Conservation (phyloP, 2,113 vertebrate genomes). For the Irena cyanogastra region DNA sequence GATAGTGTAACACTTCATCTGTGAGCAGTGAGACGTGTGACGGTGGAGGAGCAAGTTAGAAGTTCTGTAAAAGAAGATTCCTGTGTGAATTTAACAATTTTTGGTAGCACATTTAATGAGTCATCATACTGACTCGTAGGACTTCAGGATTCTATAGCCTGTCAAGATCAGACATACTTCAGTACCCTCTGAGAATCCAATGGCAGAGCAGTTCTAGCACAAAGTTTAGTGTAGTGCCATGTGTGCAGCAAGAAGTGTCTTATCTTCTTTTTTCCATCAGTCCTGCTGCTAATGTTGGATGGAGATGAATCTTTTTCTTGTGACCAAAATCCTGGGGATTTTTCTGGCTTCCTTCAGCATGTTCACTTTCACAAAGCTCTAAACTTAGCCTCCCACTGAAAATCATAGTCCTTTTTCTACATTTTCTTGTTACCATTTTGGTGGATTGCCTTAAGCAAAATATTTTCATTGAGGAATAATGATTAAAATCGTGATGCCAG, state of each 20-base stretch:
- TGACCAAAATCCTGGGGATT: neutral
- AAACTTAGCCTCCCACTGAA: neutral
- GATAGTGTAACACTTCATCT: constrained; percentile 63
- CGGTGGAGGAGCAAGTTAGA: constrained; percentile 26
- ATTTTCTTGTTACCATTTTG: neutral
- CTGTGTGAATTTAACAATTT: constrained; percentile 61
- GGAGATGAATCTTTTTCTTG: neutral
- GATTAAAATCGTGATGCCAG: neutral
- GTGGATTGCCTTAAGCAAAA: neutral
- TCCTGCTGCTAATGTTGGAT: constrained; percentile 23
- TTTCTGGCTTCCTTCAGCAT: neutral
- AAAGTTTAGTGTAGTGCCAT: neutral
- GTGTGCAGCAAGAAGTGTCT: constrained; percentile 1
- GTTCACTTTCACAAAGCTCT: neutral
- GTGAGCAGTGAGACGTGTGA: constrained; percentile 54
- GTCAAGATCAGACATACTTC: constrained; percentile 20
- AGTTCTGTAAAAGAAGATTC: constrained; percentile 48
- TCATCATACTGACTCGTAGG: constrained; percentile 47
- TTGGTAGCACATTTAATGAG: constrained; percentile 60
- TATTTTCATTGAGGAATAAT: neutral
- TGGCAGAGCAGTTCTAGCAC: neutral
- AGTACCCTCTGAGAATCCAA: neutral
- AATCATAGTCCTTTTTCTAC: neutral
- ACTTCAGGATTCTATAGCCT: constrained; percentile 33
- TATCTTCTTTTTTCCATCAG: constrained; percentile 5